Percentiles rank a stretch among this genome's conserved stretches.
These are phyloP conservation scores for Tridacna gigas DNA, from an alignment of 2,888 invertebrate genomes.

Conservation along the genomic window DNA sequence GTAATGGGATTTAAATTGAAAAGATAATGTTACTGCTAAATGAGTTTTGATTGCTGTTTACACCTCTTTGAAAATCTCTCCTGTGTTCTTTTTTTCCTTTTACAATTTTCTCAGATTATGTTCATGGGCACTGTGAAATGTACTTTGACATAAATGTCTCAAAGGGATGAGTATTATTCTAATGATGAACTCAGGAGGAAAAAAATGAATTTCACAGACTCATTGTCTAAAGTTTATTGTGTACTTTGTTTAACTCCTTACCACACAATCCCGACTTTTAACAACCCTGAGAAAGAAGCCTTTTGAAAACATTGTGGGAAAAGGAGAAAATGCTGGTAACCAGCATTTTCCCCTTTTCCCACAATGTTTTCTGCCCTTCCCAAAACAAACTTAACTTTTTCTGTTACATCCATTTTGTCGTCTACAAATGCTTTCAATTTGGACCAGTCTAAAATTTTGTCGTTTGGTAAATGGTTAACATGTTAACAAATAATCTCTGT, in stretches of 20 bases:
- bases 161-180: too few species aligned
- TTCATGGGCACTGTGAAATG: background rate
- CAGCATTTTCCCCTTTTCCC: background rate
- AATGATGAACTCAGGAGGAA: background rate
- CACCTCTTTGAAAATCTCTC: constrained; percentile 22
- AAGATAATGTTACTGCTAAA: constrained; percentile 41
- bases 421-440: background rate
- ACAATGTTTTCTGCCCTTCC: background rate
- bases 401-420: background rate
- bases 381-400: background rate
- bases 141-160: background rate
- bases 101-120: background rate
- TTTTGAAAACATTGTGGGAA: background rate
- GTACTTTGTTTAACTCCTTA: too few species aligned
- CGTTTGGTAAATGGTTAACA: background rate
- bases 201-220: background rate
- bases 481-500: too few species aligned
- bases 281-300: background rate
- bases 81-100: background rate
- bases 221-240: constrained; percentile 1
- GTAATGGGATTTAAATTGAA: constrained; percentile 39
- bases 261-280: too few species aligned
- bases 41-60: constrained; percentile 45
- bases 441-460: background rate
- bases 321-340: background rate